Evolutionary conservation across 92 coral and sea anemone genomes (phyloP), one percentile per base, ranked within the genome.

Genomic region (Actinernus sp.): DNA sequence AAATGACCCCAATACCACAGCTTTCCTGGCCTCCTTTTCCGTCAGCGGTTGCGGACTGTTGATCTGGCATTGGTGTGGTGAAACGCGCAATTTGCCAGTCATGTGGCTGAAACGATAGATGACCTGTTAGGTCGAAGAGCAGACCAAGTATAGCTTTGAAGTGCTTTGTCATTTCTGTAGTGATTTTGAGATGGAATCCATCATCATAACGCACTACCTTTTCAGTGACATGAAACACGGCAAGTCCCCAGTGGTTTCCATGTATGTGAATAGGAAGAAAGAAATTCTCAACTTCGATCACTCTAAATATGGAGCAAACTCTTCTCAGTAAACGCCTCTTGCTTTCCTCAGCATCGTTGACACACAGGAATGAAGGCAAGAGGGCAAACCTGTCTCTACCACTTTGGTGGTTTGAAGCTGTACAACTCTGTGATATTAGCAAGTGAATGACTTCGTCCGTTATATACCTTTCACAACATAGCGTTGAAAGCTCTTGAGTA

Each of bases 201-300:
- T 71, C 68, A 13, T 71, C 68, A 47, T 43, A 71, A 19, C 59
- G 54, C 17, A 47, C 58, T 27, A 19, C 47, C 14, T 30, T 45
- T 71, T 58, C 49, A 9, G 57, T 26, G 12, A 58, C 4, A 31
- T 33, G 7, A 12, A 71, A 56, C 39, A 71, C 61, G n/a, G 58
- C 58, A 38, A 58, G 46, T 18, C 78, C 66, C 78, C 78, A 71
- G 36, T 71, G 78, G 20, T 31, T 34, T 23, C 46, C 43, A 25
- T 49, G 55, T 31, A 71, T 29, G 27, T 71, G 78, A 19, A 58
- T 38, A 36, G 79, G 70, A 18, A 60, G 28, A 30, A 60, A 72
- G 23, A 72, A 29, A 10, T 26, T 26, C 19, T 45, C 60, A 10
- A 71, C 41, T 38, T 62, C 81, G 20, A 37, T 37, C 16, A n/a